Evolutionary conservation across 2,113 vertebrate genomes (phyloP).

Genomic region (Atractosteus spatula): DNA sequence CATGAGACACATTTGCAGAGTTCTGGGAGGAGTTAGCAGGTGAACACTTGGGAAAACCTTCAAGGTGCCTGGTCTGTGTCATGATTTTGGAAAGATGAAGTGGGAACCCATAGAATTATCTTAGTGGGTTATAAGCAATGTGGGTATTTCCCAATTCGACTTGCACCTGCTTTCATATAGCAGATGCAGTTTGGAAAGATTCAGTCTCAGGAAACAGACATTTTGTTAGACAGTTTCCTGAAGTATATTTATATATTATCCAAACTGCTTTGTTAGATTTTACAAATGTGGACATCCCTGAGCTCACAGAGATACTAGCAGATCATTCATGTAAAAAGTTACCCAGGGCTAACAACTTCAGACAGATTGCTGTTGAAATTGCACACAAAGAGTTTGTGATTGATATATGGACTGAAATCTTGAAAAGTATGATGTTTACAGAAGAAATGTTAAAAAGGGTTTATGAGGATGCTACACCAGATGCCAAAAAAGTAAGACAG

Average conservation of each 20-base stretch:
- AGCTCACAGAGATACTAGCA: neutral
- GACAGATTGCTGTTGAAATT: neutral
- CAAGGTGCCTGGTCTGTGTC: neutral
- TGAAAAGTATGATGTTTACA: neutral
- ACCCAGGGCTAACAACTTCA: neutral
- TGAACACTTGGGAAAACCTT: neutral
- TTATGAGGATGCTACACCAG: neutral
- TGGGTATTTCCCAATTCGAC: neutral
- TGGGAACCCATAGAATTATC: slow-evolving; percentile 3
- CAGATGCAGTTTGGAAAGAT: neutral
- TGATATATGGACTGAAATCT: neutral
- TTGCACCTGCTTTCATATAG: neutral
- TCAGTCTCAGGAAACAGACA: neutral
- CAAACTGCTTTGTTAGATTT: slow-evolving; percentile 1
- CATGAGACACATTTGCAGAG: neutral
- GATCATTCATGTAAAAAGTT: slow-evolving; percentile 5
- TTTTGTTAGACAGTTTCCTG: neutral
- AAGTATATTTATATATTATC: slow-evolving; percentile 1
- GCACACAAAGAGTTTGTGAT: slow-evolving; percentile 2
- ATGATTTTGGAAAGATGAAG: neutral
- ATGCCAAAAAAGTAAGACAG: neutral
- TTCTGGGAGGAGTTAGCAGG: slow-evolving; percentile 1
- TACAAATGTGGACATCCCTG: neutral
- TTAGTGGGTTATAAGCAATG: neutral
- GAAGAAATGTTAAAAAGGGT: neutral